Conservation (phyloP, 2,113 vertebrate species). For the Nibea albiflora region DNA sequence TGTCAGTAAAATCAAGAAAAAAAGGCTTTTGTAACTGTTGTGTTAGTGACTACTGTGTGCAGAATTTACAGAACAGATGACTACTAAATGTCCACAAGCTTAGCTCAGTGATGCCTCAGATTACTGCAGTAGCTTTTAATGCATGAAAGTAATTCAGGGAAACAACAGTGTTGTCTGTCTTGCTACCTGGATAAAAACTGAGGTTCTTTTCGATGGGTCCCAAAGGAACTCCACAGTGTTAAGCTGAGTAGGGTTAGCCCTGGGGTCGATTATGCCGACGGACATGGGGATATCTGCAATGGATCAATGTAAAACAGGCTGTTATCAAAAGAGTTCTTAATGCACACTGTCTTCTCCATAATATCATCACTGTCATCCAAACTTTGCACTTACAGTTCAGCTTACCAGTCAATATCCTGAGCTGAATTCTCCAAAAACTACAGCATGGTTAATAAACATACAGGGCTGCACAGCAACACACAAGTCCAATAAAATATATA, state of each 20-base stretch:
- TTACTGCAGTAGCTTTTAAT: conserved; percentile 3
- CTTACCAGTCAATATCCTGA: not conserved
- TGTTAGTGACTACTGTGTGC: conserved; percentile 22
- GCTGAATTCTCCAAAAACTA: not conserved
- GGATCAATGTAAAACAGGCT: conserved; percentile 57
- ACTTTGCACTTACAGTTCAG: not conserved
- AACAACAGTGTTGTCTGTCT: conserved; percentile 3
- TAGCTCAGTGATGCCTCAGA: conserved; percentile 7
- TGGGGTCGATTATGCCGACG: conserved; percentile 96
- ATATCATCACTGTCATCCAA: not conserved
- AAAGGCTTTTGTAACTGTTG: too few relatives aligned
- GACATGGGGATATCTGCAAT: conserved; percentile 97
- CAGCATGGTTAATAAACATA: conserved; percentile 12
- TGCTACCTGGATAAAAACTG: conserved; percentile 97
- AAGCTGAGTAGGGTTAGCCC: conserved; percentile 96
- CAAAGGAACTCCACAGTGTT: conserved; percentile 99
- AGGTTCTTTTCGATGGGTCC: conserved; percentile 97
- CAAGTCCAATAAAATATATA: not conserved
- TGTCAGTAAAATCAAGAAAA: not conserved
- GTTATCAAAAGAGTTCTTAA: conserved; percentile 43
- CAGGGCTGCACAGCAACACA: conserved; percentile 26
- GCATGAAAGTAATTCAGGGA: conserved; percentile 11
- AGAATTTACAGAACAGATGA: conserved; percentile 10
- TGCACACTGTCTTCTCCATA: conserved; percentile 1
- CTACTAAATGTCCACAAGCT: conserved; percentile 26